Conservation (phyloP, 2,113 vertebrate genomes). For the Tympanuchus pallidicinctus region DNA sequence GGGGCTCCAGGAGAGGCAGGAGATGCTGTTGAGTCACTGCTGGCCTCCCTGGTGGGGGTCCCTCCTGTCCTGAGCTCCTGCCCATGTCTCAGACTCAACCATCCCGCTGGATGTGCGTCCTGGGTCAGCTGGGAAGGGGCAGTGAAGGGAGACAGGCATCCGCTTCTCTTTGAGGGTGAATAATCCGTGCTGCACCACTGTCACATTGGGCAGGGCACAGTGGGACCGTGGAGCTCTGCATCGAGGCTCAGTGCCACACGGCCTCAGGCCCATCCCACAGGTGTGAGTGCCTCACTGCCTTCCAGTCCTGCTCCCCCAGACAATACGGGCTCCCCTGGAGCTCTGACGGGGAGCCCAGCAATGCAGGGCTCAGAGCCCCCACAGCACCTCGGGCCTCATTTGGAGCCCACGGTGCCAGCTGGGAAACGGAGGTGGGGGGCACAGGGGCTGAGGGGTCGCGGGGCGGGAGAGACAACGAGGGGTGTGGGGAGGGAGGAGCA, state of each 20-base stretch:
- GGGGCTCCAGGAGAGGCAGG: neutral
- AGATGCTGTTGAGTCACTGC: neutral
- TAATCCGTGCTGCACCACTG: rapidly evolving
- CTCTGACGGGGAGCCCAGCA: neutral
- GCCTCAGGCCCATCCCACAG: too few relatives aligned
- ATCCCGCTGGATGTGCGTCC: rapidly evolving
- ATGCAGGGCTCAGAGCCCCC: neutral
- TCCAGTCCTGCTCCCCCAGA: neutral
- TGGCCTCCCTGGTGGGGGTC: neutral
- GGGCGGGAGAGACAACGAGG: neutral
- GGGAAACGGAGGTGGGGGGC: neutral
- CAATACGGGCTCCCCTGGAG: neutral
- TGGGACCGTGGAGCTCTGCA: rapidly evolving
- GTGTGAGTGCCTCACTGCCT: neutral
- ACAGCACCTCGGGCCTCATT: neutral
- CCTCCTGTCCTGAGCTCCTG: neutral
- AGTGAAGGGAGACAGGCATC: rapidly evolving
- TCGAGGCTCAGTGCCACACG: neutral
- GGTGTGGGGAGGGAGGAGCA: rapidly evolving
- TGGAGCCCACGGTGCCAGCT: neutral
- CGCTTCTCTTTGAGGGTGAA: neutral
- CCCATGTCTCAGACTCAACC: neutral
- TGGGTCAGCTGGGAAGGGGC: rapidly evolving
- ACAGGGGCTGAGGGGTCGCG: neutral
- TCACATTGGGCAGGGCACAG: neutral